Base-by-base conservation (phyloP, 2,797 vertebrate species). In the Euthynnus affinis region DNA sequence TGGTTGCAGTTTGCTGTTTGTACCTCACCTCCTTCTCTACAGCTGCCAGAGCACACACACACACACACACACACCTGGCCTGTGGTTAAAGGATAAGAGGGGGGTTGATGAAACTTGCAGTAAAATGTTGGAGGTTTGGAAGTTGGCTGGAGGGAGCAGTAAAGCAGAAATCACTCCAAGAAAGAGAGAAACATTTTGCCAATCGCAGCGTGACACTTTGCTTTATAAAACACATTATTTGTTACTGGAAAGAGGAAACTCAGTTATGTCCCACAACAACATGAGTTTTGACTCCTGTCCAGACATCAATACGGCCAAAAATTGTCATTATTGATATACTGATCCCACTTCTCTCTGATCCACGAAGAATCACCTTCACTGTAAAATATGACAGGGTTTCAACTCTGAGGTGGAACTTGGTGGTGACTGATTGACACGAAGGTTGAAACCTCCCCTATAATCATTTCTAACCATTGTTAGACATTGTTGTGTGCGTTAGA, bases 1-100 rank as follows among this genome's bases (percentile, higher is more conserved):
- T 76, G 76, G 63, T 60, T 65, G 70, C 71, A 55, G 9, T 59
- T 86, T 83, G 72, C 44, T 13, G 61, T 80, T 71, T 72, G 60
- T 6, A 40, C 60, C 63, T 70, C 71, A 69, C 61, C 63, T 72
- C 56, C 51, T 55, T 71, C 73, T 63, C 62, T 56, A 48, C 68
- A 89, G 67, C 60, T 71, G 73, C 57, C 25, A 55, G 44, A 22
- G 42, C 42, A 48, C 71, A 59, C 25, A 59, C 6, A 37, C 64
- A 64, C 64, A 57, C 64, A 25, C 23, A 25, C 69, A 29, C 2
- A 81, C 77, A 85, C 83, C 78, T 79, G 75, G 78, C 34, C 57
- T 89, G 78, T 49, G 61, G 70, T 86, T 78, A 49, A 25, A 63
- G 55, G 22, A 23, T 70, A 75, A 63, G 67, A 57, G 32, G 75